phyloP scores from a whole-genome alignment of 1,140 invertebrate species.

The Laupala kohalensis region DNA sequence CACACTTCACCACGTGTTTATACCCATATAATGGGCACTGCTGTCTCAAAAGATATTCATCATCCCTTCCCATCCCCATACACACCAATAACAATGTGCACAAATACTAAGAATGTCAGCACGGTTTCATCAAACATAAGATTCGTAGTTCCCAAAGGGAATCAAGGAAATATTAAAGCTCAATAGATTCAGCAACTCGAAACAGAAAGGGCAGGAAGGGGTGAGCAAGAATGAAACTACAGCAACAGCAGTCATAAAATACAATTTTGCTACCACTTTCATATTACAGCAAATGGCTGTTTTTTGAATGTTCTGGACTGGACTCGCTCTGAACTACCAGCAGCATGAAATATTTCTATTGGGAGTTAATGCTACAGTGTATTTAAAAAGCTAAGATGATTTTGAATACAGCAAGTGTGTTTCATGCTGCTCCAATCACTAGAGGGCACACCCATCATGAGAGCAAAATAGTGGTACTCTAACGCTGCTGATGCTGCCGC shows the following conservation, averaged over 20 bases:
- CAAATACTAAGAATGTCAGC: neutral
- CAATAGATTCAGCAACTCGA: neutral
- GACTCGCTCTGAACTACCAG: neutral
- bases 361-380: neutral
- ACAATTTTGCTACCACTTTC: neutral
- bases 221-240: neutral
- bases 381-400: neutral
- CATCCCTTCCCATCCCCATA: neutral
- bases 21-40: neutral
- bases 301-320: neutral
- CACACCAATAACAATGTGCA: neutral
- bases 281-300: neutral
- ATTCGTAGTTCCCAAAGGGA: neutral
- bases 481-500: too few species aligned
- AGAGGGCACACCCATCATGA: too few species aligned
- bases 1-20: neutral
- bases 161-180: neutral
- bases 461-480: too few species aligned
- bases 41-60: neutral
- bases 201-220: neutral
- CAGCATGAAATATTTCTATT: neutral
- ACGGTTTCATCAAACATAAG: neutral
- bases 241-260: neutral
- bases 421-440: neutral
- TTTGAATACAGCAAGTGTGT: neutral